Conservation (phyloP, 92 coral and sea anemone species). For the Zoanthus sociatus region DNA sequence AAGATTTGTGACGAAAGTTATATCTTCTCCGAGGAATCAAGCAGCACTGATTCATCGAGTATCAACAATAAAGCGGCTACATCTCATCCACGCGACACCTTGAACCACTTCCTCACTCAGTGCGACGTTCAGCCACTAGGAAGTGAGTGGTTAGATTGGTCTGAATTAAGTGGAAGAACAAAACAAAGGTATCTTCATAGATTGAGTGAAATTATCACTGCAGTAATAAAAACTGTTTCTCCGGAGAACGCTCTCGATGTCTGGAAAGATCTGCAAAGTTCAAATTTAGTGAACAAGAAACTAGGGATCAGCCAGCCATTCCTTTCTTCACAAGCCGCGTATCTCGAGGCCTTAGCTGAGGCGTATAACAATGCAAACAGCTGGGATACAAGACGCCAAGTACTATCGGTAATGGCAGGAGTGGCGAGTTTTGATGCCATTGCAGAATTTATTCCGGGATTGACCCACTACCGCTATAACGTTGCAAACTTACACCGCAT, state of each 20-base stretch:
- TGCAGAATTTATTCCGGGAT: conserved; percentile 30
- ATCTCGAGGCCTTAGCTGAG: conserved; percentile 40
- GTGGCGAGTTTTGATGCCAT: conserved; percentile 42
- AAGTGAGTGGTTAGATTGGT: conserved; percentile 40
- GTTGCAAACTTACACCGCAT: conserved; percentile 44
- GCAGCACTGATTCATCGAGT: conserved; percentile 52
- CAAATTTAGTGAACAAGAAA: conserved; percentile 4
- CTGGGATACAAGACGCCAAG: conserved; percentile 44
- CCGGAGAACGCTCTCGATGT: conserved; percentile 34
- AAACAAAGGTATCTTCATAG: conserved; percentile 4
- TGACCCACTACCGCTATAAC: conserved; percentile 52
- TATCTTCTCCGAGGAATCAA: conserved; percentile 25
- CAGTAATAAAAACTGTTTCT: conserved; percentile 31
- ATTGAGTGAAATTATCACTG: conserved; percentile 21
- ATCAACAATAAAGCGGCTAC: conserved; percentile 22
- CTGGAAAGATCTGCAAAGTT: conserved; percentile 20
- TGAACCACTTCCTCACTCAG: conserved; percentile 36
- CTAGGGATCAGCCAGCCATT: conserved; percentile 23
- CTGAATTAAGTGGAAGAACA: conserved; percentile 29
- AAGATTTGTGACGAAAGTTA: not conserved
- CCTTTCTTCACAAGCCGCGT: conserved; percentile 26
- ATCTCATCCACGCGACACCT: conserved; percentile 19
- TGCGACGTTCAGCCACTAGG: conserved; percentile 42
- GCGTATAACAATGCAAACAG: conserved; percentile 37
- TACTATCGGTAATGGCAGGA: conserved; percentile 50